Conservation (phyloP, 2,888 invertebrate species). For the Xylophagus ater region DNA sequence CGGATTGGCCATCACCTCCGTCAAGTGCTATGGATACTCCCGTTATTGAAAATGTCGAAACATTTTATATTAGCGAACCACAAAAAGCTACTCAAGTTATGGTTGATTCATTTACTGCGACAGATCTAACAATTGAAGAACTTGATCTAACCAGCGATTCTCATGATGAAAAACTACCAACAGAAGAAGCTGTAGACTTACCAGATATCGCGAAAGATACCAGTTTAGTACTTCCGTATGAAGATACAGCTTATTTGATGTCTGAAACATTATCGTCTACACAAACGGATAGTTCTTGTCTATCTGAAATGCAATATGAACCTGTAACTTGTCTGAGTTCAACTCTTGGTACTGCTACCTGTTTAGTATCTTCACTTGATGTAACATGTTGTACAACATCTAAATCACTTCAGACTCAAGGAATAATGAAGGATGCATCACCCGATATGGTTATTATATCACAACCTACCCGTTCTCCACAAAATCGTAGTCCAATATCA, state of each 20-base stretch:
- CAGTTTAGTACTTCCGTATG: conserved; percentile 29
- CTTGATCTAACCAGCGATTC: conserved; percentile 48
- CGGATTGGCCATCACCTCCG: conserved; percentile 74
- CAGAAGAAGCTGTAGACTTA: conserved; percentile 34
- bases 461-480: conserved; percentile 51
- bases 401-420: conserved; percentile 20
- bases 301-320: conserved; percentile 27
- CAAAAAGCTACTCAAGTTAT: conserved; percentile 69
- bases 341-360: conserved; percentile 33
- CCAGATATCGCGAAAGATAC: conserved; percentile 35
- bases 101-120: conserved; percentile 57
- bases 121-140: conserved; percentile 47
- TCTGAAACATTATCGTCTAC: conserved; percentile 30
- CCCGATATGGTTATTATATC: conserved; percentile 46
- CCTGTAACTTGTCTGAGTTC: conserved; percentile 34
- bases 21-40: conserved; percentile 59
- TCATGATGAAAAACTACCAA: conserved; percentile 38
- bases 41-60: conserved; percentile 65
- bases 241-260: conserved; percentile 36
- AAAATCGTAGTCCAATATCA: conserved; percentile 48
- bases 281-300: conserved; percentile 22
- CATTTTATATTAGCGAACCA: conserved; percentile 65
- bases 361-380: conserved; percentile 32
- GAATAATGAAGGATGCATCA: conserved; percentile 17
- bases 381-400: conserved; percentile 32